Evolutionary conservation across 2,888 invertebrate species (phyloP), one percentile per base, ranked within the genome.

Genomic region (Cataglyphis livida): DNA sequence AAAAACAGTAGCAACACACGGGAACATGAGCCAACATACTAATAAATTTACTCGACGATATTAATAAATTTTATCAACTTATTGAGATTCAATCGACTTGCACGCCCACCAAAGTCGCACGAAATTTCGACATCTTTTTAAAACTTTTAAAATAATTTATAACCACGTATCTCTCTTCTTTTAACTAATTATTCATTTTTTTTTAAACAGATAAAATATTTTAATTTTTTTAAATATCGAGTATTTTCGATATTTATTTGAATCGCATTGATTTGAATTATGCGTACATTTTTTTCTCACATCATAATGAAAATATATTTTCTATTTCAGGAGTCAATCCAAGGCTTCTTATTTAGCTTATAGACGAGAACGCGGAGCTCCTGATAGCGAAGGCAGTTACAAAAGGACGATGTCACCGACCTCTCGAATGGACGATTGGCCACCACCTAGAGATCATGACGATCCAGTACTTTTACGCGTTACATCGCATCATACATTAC

Each of bases 341-440:
- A 97, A 97, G 95, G 97, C 97, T 88, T 97, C 97, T 82, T 97
- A 97, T 94, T 94, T 97, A 94, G 96, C 97, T n/a, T 96, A 96
- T 86, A 95, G 97, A 59, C 96, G 97, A 79, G 97, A 97, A 92
- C 95, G 96, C 85, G 97, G 97, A 88, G 96, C 96, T 9, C 95
- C 96, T 82, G 97, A 97, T 94, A 96, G 96, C 84, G 97, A 97
- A 93, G 97, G 97, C 86, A 97, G 96, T 92, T 97, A 97, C 95
- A 97, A 97, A 92, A 95, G 97, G 66, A 97, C 97, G 25, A 96
- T 97, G 95, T 97, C 97, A 32, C 97, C 97, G 6, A 96, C 93
- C 1, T 93, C 94, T 2, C 92, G 94, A 12, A 82, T 94, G 57
- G 94, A 94, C 51, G 93, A 94, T 62, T 94, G 94, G 94, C 91